Conservation (phyloP, 2,888 invertebrate species). For the Nomada goodeniana region DNA sequence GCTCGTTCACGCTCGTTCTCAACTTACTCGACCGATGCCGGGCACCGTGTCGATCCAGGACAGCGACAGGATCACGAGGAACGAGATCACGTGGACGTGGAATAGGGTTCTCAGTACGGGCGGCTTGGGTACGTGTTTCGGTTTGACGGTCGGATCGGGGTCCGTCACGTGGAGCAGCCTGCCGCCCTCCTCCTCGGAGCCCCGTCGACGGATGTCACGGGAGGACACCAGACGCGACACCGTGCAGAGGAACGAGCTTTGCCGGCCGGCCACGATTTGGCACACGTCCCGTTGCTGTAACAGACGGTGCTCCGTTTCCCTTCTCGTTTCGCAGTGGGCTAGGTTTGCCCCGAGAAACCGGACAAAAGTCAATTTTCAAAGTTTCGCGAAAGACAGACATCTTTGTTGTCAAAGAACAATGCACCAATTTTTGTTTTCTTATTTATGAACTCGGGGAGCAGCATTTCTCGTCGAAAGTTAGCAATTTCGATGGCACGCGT, state of each 20-base stretch:
- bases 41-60: constrained; percentile 86
- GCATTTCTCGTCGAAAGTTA: too few relatives aligned
- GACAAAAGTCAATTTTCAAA: too few relatives aligned
- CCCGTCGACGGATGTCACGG: constrained; percentile 81
- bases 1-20: not conserved
- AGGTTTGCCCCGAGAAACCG: too few relatives aligned
- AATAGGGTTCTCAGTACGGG: constrained; percentile 78
- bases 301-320: too few relatives aligned
- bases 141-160: constrained; percentile 80
- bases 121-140: constrained; percentile 79
- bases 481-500: too few relatives aligned
- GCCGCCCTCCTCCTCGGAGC: constrained; percentile 80
- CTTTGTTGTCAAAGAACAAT: too few relatives aligned
- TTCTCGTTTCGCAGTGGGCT: too few relatives aligned
- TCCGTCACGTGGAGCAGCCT: constrained; percentile 80
- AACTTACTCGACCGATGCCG: constrained; percentile 85
- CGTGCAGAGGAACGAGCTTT: constrained; percentile 84
- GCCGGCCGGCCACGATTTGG: constrained; percentile 78
- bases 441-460: too few relatives aligned
- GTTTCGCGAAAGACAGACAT: too few relatives aligned
- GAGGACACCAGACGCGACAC: constrained; percentile 85
- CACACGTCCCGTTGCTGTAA: constrained; percentile 78
- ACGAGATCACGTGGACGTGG: constrained; percentile 85
- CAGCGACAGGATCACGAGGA: constrained; percentile 83
- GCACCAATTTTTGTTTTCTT: too few relatives aligned